Evolutionary conservation across 2,797 vertebrate genomes (phyloP).

Genomic region (Melanotaenia pygmaea): DNA sequence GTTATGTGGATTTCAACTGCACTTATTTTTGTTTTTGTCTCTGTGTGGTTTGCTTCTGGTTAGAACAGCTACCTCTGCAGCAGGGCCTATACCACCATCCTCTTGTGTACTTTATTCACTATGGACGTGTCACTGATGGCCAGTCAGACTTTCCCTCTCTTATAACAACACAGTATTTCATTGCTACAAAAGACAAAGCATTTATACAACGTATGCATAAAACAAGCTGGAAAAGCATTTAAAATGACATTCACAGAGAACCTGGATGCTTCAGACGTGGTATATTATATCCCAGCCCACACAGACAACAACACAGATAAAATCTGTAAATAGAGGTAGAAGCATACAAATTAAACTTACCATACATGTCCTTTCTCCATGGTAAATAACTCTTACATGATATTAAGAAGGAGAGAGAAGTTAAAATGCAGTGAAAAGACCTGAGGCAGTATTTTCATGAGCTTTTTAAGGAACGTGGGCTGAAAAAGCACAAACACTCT

Average conservation of each 20-base stretch:
- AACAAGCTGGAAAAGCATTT: constrained; percentile 41
- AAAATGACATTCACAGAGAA: constrained; percentile 35
- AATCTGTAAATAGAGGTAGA: constrained; percentile 66
- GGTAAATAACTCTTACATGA: constrained; percentile 25
- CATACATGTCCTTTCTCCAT: not conserved
- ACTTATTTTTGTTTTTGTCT: not conserved
- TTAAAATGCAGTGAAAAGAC: constrained; percentile 26
- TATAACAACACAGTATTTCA: not conserved
- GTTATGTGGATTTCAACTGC: not conserved
- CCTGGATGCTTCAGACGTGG: constrained; percentile 22
- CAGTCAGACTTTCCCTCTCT: constrained; percentile 11
- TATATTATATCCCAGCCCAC: constrained; percentile 31
- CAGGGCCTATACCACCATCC: not conserved
- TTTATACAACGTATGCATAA: constrained; percentile 17
- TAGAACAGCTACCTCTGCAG: not conserved
- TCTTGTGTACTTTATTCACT: not conserved
- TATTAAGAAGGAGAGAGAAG: constrained; percentile 14
- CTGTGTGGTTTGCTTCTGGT: not conserved
- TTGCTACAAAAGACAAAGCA: constrained; percentile 49
- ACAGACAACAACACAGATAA: constrained; percentile 37
- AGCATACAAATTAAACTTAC: constrained; percentile 25
- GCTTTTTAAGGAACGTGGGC: constrained; percentile 35
- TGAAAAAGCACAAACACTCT: constrained; percentile 23
- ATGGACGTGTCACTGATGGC: too few species aligned
- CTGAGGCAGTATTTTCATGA: constrained; percentile 51